Evolutionary conservation across 92 coral and sea anemone genomes (phyloP), one percentile per base, ranked within the genome.

Genomic region (Pocillopora grandis): DNA sequence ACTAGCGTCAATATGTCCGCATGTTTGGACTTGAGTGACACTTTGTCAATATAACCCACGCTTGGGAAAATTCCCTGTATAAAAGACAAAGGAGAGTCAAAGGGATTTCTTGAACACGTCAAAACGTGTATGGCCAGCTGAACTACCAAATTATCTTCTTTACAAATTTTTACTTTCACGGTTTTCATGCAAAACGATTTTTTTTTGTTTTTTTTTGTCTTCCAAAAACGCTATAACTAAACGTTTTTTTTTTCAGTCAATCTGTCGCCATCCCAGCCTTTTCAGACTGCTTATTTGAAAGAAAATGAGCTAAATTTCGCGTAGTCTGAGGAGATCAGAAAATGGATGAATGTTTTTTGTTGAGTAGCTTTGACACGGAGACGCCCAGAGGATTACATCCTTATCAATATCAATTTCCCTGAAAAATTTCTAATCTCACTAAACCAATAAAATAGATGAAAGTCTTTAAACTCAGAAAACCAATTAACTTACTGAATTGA

Each of bases 41-140:
- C 69, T 58, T 9, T 67, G 86, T 60, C 35, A 82, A 82, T 15
- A 72, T 20, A 82, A 20, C 71, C 78, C 78, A 72, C 86, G 79
- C 86, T 60, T 18, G 78, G 62, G 37, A 82, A 82, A 72, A 82
- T 72, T 72, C 70, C 70, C 77, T 81, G 76, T 71, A 61, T 35
- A 37, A 33, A 48, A 61, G 61, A 68, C 84, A 80, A 67, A 80
- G 70, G 76, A 69, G 15, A 65, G 62, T 42, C 85, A 81, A 81
- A 71, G 37, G 60, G 73, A 83, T 73, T 75, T 62, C 73, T 83
- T 75, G 63, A 73, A 74, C 71, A 20, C 66, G 80, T 62, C 80
- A 73, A 59, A 73, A 82, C 67, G 52, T 62, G 77, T 74, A 73
- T 74, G 61, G 31, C 62, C 66, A 62, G 42, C 61, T 83, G 86